Percentiles rank a stretch among this genome's conserved stretches.
phyloP scores from a whole-genome alignment of 2,888 invertebrate genomes.

The Protula sp. region DNA sequence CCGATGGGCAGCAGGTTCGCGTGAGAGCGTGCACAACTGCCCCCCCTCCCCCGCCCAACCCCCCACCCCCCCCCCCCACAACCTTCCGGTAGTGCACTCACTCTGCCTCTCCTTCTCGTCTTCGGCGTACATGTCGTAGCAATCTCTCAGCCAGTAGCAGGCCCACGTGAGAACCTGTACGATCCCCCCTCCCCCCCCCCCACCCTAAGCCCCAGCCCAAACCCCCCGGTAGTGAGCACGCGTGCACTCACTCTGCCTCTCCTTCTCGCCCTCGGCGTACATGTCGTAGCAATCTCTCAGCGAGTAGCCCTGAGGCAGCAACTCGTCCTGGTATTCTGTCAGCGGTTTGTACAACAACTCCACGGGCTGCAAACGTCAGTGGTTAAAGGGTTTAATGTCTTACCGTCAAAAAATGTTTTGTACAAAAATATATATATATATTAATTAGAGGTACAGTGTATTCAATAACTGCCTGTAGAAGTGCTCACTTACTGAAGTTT shows the following conservation, averaged over 20 bases:
- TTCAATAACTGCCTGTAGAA: background rate
- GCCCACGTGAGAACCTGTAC: too few species aligned
- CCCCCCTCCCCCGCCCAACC: too few species aligned
- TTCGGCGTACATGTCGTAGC: conserved; percentile 46
- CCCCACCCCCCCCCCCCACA: too few species aligned
- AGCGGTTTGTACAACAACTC: conserved; percentile 47
- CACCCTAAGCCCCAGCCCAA: too few species aligned
- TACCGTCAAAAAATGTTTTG: background rate
- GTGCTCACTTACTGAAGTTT: background rate
- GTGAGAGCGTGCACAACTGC: too few species aligned
- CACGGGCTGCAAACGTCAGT: conserved; percentile 45
- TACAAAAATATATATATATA: background rate
- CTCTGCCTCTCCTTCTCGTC: conserved; percentile 44
- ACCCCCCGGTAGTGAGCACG: too few species aligned
- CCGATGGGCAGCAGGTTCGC: too few species aligned
- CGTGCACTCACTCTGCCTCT: conserved; percentile 41
- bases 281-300: conserved; percentile 42
- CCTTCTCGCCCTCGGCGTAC: conserved; percentile 46
- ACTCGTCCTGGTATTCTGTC: conserved; percentile 48
- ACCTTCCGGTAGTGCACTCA: too few species aligned
- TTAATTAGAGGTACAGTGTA: background rate
- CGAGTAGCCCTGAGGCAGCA: conserved; percentile 42
- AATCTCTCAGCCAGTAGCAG: conserved; percentile 39
- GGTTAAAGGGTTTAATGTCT: too few species aligned
- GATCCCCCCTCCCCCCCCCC: too few species aligned